Base-by-base conservation (phyloP, 2,113 vertebrate species). In the Clarias magur region DNA sequence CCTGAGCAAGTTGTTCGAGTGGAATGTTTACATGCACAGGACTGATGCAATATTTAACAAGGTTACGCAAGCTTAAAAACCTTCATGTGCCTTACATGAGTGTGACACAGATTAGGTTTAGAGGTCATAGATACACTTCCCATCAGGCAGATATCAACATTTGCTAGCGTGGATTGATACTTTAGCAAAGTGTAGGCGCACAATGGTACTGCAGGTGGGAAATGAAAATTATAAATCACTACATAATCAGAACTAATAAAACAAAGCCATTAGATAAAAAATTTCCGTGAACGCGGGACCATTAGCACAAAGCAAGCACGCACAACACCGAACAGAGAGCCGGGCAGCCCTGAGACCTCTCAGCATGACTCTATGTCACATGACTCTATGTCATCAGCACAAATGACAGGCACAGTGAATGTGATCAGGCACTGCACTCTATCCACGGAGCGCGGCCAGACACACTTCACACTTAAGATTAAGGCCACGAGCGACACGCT, bases 21-120 rank as follows among this genome's bases (percentile, higher is more conserved):
- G 17, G 68, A 21, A 73, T 25, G 21, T 11, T 34, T 15, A 73
- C 7, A 38, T 38, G 10, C 21, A 42, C 54, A 10, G 12, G 21
- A 13, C 56, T 38, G 67, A 27, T 83, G 82, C 48, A 85, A 76
- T 76, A 76, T 78, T 85, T 62, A 78, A 19, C 57, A 76, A 53
- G 25, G 23, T 85, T 53, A 76, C 34, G 21, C 19, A 48, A 3
- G 34, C 48, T 25, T 17, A 80, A 80, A 75, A 21, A 3, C 23
- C 34, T 42, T 76, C 63, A n/a, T 73, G 23, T 63, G 57, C 23
- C 57, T 42, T 76, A 30, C 63, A 67, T 67, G 68, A 38, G 8
- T n/a, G 3, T 76, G 57, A 60, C 57, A 42, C 21, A 30, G 72
- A n/a, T 78, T 23, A 10, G 53, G 23, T 76, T 63, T 78, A n/a